Base-by-base conservation (phyloP, 2,113 vertebrate genomes). In the Drymodes brunneopygia region DNA sequence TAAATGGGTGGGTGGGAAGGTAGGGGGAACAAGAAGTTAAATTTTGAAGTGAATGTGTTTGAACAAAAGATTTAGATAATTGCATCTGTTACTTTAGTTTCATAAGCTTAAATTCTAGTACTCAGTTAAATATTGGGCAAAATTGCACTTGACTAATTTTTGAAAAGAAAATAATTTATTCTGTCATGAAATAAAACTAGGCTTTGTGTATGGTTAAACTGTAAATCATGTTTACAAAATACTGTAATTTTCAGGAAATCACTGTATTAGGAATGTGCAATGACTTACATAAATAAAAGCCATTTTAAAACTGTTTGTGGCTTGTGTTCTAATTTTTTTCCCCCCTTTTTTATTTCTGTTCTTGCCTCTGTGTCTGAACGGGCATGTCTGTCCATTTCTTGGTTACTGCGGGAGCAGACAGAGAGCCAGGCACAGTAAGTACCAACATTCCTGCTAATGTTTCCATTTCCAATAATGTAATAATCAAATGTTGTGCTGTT, bases 401-500 rank as follows among this genome's bases (percentile, higher is more conserved):
- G 98, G 96, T 98, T 98, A 97, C 98, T 97, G 95, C 97, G 97
- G 98, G 97, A 98, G 98, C 97, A 99, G 99, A 99, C 92, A 98
- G 99, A 98, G 99, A 99, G 88, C 98, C 99, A 4, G 97, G 99
- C 98, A 99, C 99, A 97, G 99, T 99, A 98, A 99, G 99, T 99
- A 98, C 98, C 91, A 95, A 74, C 58, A 92, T 95, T 89, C 95
- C 94, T 97, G 86, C 67, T 97, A 86, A 94, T 51, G 7, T 81
- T 88, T 92, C 51, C 72, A 57, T 85, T 92, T 94, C 82, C 45
- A 33, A 1, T 29, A 61, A 75, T 71, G 5, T 81, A 56, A 53
- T 92, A 61, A 57, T 75, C 38, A 64, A 31, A 15, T 2, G 3
- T 72, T 81, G 36, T 58, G 35, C 33, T 90, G 44, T 94, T 91